Evolutionary conservation across 1,140 invertebrate species (phyloP), one percentile per base, ranked within the genome.

Genomic region (Branchinecta lindahli): DNA sequence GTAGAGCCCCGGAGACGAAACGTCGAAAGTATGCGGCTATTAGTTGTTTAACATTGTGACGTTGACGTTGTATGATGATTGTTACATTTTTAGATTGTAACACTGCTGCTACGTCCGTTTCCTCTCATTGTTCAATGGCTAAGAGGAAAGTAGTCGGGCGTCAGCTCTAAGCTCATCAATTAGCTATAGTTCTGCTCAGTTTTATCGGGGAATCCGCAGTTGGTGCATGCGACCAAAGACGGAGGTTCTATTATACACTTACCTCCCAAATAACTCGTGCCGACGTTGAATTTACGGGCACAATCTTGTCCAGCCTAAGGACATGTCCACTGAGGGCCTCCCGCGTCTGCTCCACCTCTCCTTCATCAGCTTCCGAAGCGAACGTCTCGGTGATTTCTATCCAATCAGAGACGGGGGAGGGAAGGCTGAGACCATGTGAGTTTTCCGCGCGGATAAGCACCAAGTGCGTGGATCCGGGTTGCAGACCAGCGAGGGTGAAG

Each of bases 391-490:
- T 61, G 2, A 61, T 80, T 21, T 72, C 68, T 18, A 83, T 83
- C n/a, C 82, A 79, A 72, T 84, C 82, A 45, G 87, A 87, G 65
- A 87, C 77, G 45, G 84, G 82, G 73, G 87, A 87, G 5, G 86
- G 87, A 21, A 86, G 79, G 3, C 87, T 88, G 21, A 88, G 78
- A 15, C 93, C 93, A 75, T 93, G 87, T 20, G 85, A 84, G 76
- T 95, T 96, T 79, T 92, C 88, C 0, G 92, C 91, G 69, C 93
- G 83, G 8, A 96, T 87, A 15, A 94, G 80, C 75, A 96, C 96
- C 47, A 92, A 83, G 78, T 96, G 96, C 8, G 85, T 84, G 21
- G 88, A 90, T 73, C 90, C 90, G 5, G 87, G 88, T 71, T 86
- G 87, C 66, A 94, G 81, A 75, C 87, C 85, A 5, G 84, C 83